A percentile compares a stretch with the other conserved stretches of the same genome.
Conservation (phyloP, 2,797 vertebrate species). For the Harpagifer antarcticus region DNA sequence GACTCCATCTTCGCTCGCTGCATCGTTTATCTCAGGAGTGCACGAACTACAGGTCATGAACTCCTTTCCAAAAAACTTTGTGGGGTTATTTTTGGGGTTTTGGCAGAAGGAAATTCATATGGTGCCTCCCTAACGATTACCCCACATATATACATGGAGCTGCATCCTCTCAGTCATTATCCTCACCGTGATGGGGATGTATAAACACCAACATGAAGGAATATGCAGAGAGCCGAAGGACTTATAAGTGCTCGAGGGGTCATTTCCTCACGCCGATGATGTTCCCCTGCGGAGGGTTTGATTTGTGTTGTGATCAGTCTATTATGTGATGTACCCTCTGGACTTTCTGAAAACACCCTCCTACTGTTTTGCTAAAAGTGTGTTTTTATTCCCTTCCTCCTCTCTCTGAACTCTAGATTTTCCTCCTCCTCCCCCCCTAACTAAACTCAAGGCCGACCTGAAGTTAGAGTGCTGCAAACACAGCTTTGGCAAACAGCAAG, state of each 20-base stretch:
- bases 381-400: conserved; percentile 24
- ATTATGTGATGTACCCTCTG: conserved; percentile 29
- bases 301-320: conserved; percentile 40
- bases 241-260: conserved; percentile 39
- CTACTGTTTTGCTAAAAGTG: conserved; percentile 28
- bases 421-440: not conserved
- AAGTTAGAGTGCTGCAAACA: conserved; percentile 55
- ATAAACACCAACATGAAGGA: conserved; percentile 32
- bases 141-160: not conserved
- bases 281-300: conserved; percentile 36
- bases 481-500: conserved; percentile 61
- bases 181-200: conserved; percentile 42
- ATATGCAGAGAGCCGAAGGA: conserved; percentile 42
- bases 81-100: too few species aligned
- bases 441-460: conserved; percentile 58
- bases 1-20: too few species aligned
- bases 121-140: too few species aligned
- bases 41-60: too few species aligned
- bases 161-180: conserved; percentile 49
- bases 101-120: too few species aligned
- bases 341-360: conserved; percentile 25
- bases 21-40: too few species aligned
- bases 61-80: too few species aligned
- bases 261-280: conserved; percentile 38
- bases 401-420: conserved; percentile 24